Evolutionary conservation across 2,797 vertebrate species (phyloP), one percentile per base, ranked within the genome.

Genomic region (Sciurus carolinensis): DNA sequence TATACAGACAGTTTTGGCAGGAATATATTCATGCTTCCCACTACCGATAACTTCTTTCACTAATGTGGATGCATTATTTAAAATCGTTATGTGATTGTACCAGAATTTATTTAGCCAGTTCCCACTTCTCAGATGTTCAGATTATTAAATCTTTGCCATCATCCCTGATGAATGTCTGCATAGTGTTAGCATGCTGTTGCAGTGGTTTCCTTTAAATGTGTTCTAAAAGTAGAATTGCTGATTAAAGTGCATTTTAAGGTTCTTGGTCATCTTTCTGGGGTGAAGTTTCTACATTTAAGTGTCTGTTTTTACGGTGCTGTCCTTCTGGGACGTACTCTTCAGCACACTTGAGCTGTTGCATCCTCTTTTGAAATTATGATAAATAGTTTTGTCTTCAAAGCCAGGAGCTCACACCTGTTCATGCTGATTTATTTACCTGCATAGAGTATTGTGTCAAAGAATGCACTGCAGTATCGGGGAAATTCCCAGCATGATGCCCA

Each of bases 401-500:
- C 36, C 50, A 82, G 82, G 47, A 94, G 69, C 42, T 95, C 42
- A 95, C 5, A 67, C n/a, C 72, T 92, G 1, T 59, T 90, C 28
- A 17, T 95, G 44, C 47, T 66, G 69, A 50, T 95, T 95, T 96
- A 76, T 96, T 93, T 87, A 33, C 77, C 75, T 71, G 30, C 92
- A 4, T 98, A 99, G 99, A 99, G 99, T 90, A 99, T 99, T 0
- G 99, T 99, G 95, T 99, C 99, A 28, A 99, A 99, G 98, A 99
- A 99, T 1, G 99, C 99, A 28, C 98, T 99, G 84, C 99, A 99
- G 97, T 99, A 99, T 97, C 99, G 99, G 4, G 99, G 99, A 57
- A 99, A 99, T 0, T 98, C 99, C 54, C 99, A 99, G 98, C 99
- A 99, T 0, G 99, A 99, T 3, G 99, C 99, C 1, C 99, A 99